Evolutionary conservation across 2,113 vertebrate genomes (phyloP).

Genomic region (Microtus montanus): DNA sequence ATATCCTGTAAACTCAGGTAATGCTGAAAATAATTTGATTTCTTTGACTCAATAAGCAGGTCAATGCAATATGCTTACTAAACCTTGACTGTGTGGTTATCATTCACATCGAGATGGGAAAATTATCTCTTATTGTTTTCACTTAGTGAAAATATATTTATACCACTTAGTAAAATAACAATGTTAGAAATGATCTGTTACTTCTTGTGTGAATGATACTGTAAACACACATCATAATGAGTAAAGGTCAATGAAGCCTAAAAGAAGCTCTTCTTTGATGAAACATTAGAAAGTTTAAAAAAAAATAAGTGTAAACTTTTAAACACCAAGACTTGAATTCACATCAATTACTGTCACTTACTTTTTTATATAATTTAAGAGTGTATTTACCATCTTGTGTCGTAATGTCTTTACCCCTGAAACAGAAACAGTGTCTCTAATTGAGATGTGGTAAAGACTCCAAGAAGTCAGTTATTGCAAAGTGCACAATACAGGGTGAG

Average conservation of each 20-base stretch:
- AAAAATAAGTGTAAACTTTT: background rate
- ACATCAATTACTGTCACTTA: background rate
- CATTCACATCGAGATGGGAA: background rate
- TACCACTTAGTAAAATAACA: background rate
- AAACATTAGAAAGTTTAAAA: background rate
- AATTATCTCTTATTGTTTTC: background rate
- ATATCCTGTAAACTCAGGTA: background rate
- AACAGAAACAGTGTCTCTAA: background rate
- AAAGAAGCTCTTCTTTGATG: background rate
- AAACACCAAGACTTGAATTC: background rate
- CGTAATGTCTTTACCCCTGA: background rate
- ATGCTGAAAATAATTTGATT: slow-evolving; percentile 29
- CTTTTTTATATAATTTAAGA: background rate
- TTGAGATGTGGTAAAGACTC: background rate
- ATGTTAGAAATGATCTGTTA: background rate
- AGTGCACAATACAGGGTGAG: background rate
- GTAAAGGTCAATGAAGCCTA: background rate
- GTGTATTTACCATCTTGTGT: background rate
- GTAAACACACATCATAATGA: background rate
- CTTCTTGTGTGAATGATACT: background rate
- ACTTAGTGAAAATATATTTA: background rate
- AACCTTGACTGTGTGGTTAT: background rate
- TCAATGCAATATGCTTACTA: background rate
- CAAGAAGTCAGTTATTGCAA: background rate
- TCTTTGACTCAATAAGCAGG: background rate